Conservation (phyloP, 2,113 vertebrate genomes). For the Toxotes chatareus region DNA sequence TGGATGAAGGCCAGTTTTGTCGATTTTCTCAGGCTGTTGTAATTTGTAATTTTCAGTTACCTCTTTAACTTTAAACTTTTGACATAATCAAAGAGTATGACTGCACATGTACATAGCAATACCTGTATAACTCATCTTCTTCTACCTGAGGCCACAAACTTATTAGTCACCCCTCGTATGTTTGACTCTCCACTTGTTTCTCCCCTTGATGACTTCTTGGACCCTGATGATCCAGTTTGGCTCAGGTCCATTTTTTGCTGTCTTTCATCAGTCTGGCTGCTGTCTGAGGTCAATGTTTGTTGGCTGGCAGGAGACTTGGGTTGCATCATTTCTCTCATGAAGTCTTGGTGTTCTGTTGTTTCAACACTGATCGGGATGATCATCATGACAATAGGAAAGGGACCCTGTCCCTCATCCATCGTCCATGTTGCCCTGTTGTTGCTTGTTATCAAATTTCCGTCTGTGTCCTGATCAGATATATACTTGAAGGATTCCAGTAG, state of each 20-base stretch:
- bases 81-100: too few species aligned
- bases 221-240: neutral
- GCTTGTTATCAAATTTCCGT: neutral
- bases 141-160: too few species aligned
- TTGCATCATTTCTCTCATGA: slow-evolving; percentile 9
- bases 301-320: neutral
- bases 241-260: neutral
- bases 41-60: too few species aligned
- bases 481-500: neutral
- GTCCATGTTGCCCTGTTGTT: neutral
- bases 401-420: too few species aligned
- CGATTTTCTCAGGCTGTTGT: too few species aligned
- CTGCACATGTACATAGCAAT: too few species aligned
- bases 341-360: neutral
- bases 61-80: too few species aligned
- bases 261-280: slow-evolving; percentile 9
- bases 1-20: too few species aligned
- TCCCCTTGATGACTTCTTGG: neutral
- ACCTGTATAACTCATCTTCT: too few species aligned
- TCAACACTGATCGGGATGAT: neutral
- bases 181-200: neutral
- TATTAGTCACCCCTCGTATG: neutral
- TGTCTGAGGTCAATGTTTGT: neutral
- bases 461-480: neutral
- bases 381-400: too few species aligned